Evolutionary conservation across 2,797 vertebrate species (phyloP).

Genomic region (Hippopotamyrus pictus): DNA sequence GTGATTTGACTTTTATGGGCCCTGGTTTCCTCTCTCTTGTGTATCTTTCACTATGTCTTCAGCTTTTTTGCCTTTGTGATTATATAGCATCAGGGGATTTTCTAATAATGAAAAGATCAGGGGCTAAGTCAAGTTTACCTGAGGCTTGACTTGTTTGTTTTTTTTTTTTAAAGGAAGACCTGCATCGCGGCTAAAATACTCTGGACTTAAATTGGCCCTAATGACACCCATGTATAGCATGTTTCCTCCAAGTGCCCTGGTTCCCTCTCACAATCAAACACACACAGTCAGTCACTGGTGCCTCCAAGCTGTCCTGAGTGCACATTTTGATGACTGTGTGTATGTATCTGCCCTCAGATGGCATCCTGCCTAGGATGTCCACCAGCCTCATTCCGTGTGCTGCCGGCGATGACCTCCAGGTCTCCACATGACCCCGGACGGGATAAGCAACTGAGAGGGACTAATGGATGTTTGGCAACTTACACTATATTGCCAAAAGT

Average conservation of each 20-base stretch:
- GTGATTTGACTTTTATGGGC: background rate
- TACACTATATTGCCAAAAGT: background rate
- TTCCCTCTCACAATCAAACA: background rate
- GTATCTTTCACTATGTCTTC: background rate
- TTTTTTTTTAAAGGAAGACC: background rate
- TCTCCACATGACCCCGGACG: background rate
- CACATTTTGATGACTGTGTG: background rate
- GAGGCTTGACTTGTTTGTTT: background rate
- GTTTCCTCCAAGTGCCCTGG: background rate
- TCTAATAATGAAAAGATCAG: background rate
- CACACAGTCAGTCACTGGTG: background rate
- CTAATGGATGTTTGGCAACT: background rate
- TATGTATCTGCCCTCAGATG: background rate
- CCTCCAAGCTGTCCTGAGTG: background rate
- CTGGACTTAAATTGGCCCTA: background rate
- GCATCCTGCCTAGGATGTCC: background rate
- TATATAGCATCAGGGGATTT: background rate
- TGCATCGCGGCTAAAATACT: background rate
- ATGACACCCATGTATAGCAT: background rate
- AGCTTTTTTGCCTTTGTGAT: background rate
- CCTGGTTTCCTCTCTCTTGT: slow-evolving; percentile 9
- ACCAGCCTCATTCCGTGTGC: background rate
- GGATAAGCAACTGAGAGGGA: background rate
- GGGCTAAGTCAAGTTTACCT: background rate
- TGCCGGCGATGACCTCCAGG: background rate